Evolutionary conservation across 2,113 vertebrate species (phyloP).

Genomic region (Willisornis vidua): DNA sequence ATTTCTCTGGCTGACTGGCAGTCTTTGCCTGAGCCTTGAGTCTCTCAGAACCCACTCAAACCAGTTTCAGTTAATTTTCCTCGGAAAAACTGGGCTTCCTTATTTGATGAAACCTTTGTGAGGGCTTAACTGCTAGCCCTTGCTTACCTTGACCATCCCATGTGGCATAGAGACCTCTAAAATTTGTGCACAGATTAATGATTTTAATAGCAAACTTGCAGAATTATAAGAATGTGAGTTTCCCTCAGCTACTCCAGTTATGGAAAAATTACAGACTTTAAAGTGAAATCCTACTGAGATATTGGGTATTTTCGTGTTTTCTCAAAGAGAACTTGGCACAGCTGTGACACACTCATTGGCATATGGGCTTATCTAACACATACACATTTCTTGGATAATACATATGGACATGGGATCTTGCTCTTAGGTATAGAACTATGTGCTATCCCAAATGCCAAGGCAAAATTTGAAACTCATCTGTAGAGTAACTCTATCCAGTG

Average conservation of each 20-base stretch:
- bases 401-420: not conserved
- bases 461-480: not conserved
- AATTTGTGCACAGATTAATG: not conserved
- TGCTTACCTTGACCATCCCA: not conserved
- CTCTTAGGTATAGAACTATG: not conserved
- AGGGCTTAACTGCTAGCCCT: not conserved
- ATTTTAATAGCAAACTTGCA: not conserved
- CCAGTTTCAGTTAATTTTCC: not conserved
- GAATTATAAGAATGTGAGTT: not conserved
- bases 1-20: not conserved
- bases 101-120: not conserved
- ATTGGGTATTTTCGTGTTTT: not conserved
- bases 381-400: not conserved
- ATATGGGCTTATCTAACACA: not conserved
- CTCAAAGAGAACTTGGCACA: not conserved
- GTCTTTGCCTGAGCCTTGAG: not conserved
- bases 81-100: accelerated
- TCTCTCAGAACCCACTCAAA: not conserved
- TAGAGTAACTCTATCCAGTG: not conserved
- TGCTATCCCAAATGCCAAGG: not conserved
- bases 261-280: not conserved
- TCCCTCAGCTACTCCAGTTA: not conserved
- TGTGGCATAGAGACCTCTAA: not conserved
- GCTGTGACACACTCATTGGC: not conserved
- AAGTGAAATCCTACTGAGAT: not conserved